Base-by-base conservation (phyloP, 2,888 invertebrate genomes). In the Arge pagana region DNA sequence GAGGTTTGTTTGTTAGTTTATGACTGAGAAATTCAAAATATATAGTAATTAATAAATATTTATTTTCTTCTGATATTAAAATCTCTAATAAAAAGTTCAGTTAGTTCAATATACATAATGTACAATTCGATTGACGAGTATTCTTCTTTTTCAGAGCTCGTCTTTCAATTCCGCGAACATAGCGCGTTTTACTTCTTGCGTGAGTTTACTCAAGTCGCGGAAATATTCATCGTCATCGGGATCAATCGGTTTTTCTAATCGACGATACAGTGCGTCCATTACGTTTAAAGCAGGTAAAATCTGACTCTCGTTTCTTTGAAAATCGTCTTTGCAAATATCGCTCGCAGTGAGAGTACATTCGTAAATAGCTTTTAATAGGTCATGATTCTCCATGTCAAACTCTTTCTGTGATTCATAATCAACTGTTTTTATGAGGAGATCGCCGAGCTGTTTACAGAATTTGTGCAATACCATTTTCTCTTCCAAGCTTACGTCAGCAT, bases 401-500 rank as follows among this genome's bases (percentile, higher is more conserved):
- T 65, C 55, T 30, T 75, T 59, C 26, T 72, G 56, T 16, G 63
- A 56, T 24, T 67, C 65, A 40, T 68, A 57, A 18, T 64, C 54
- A 21, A 70, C 64, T 48, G 58, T 69, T 24, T 60, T 71, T 11
- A 65, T 59, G 57, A 80, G 67, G 15, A 79, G 62, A 52, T 74
- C 69, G 35, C 71, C 72, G 21, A 81, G 60, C 55, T 73, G 66
- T 41, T 69, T 65, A 60, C 81, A 81, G 69, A 80, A 81, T 48
- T 76, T 74, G 31, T 76, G 80, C 52, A 76, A 75, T 7, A 72
- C 54, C 13, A 78, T 59, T 60, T 77, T 78, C 43, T 76, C 64
- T 31, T 72, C 69, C 3, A 76, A 70, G 50, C 75, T 67, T 1
- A 72, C 71, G 40, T 58, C 60, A 21, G 72, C 69, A 23, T 76